Base-by-base conservation (phyloP, 2,113 vertebrate genomes). In the Calonectris borealis region DNA sequence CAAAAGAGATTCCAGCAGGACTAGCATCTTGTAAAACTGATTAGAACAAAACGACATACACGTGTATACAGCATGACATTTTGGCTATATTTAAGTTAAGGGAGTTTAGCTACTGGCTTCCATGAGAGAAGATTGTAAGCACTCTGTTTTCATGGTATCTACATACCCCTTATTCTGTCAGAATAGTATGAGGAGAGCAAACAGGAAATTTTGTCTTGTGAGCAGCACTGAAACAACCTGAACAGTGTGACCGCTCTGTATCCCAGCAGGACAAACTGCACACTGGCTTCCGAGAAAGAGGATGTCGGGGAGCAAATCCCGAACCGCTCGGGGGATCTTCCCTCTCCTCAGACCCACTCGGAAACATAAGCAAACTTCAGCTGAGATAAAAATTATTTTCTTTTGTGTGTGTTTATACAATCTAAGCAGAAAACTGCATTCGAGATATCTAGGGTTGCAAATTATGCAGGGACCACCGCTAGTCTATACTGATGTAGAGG, bases 181-280 rank as follows among this genome's bases (percentile, higher is more conserved):
- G 13, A 32, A 21, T 27, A 32, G 40, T 18, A 24, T 5, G 19
- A 49, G 22, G n/a, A 49, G 12, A 55, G 17, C 21, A 70, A 64
- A 58, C 2, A 21, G n/a, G 51, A 44, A 66, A 49, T 48, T 48
- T 65, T 26, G 26, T 27, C 18, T 17, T 34, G 19, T 66, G 11
- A 58, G 62, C 25, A 40, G 25, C 19, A 12, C 32, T 22, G 62
- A 61, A 85, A 46, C 34, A 58, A 32, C 20, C 15, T 54, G 21
- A 76, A 20, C 0, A 1, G 7, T n/a, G 26, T 44, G 16, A 51
- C 16, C 3, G 2, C 16, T 34, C n/a, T 20, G 27, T 24, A 52
- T 32, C 36, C 38, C 70, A 57, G 21, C 6, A 44, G 42, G 32
- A 51, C 27, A 81, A 46, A 18, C 4, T 11, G 11, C 27, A 18